Percentiles rank a stretch among this genome's conserved stretches.
Evolutionary conservation across 2,888 invertebrate genomes (phyloP).

Genomic region (Tetropium fuscum): DNA sequence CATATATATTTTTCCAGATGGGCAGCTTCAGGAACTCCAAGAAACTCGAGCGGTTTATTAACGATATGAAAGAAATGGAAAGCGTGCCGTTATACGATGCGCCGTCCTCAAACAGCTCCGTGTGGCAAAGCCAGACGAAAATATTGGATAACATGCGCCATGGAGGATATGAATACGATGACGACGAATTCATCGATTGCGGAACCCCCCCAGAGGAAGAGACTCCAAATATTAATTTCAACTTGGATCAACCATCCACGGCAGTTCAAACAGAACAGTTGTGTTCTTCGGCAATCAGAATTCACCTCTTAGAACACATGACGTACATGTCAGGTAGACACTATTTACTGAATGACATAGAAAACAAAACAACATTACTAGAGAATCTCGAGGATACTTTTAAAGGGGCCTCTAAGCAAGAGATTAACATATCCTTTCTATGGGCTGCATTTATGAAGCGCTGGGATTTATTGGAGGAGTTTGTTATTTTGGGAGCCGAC

Average conservation of each 20-base stretch:
- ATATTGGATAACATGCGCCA: conserved; percentile 68
- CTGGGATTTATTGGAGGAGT: conserved; percentile 72
- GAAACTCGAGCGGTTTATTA: background rate
- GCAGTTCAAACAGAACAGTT: conserved; percentile 75
- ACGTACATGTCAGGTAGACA: conserved; percentile 74
- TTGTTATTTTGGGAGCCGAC: conserved; percentile 63
- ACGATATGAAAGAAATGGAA: conserved; percentile 50
- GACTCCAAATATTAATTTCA: conserved; percentile 83
- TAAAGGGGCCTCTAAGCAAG: conserved; percentile 70
- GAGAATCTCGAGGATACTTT: conserved; percentile 70
- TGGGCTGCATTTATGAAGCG: conserved; percentile 81
- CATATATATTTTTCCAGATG: too few species aligned
- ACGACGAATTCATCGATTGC: conserved; percentile 81
- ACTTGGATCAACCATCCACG: conserved; percentile 74
- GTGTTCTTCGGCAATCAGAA: conserved; percentile 78
- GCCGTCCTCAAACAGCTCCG: conserved; percentile 42
- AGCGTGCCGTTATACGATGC: conserved; percentile 60
- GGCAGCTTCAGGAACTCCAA: background rate
- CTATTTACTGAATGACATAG: conserved; percentile 79
- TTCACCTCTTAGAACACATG: conserved; percentile 81
- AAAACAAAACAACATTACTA: conserved; percentile 72
- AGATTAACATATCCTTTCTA: conserved; percentile 78
- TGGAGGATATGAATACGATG: conserved; percentile 75
- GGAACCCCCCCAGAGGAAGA: conserved; percentile 84
- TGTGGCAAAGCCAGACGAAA: conserved; percentile 52